phyloP scores from a whole-genome alignment of 1,140 invertebrate species.

The Lineus longissimus region DNA sequence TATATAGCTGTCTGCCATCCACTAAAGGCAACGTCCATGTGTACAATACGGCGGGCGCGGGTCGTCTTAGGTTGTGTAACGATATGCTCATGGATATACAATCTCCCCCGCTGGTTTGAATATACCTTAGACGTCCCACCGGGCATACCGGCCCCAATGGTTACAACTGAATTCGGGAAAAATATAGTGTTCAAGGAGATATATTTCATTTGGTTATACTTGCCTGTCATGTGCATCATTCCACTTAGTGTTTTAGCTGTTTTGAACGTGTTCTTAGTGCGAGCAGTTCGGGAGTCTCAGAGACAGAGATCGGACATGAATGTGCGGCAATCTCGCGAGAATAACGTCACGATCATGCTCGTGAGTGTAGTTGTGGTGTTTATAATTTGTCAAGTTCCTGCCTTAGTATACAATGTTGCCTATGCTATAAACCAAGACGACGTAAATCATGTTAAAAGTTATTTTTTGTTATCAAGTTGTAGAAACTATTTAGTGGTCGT shows the following conservation, averaged over 20 bases:
- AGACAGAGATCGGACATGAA: constrained; percentile 44
- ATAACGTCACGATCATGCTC: constrained; percentile 76
- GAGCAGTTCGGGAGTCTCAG: constrained; percentile 46
- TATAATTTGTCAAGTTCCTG: constrained; percentile 85
- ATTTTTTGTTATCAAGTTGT: constrained; percentile 38
- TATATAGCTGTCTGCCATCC: constrained; percentile 96
- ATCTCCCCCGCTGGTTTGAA: constrained; percentile 67
- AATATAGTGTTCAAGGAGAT: constrained; percentile 70
- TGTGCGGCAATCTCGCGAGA: constrained; percentile 47
- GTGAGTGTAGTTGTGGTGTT: constrained; percentile 91
- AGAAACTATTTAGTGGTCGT: constrained; percentile 90
- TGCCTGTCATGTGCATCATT: constrained; percentile 86
- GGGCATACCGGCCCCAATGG: constrained; percentile 24
- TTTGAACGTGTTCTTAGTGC: constrained; percentile 84
- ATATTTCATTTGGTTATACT: constrained; percentile 89
- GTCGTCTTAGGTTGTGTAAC: constrained; percentile 80
- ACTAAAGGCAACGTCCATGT: constrained; percentile 77
- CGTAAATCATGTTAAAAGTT: constrained; percentile 22
- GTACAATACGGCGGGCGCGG: constrained; percentile 83
- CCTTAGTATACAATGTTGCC: constrained; percentile 78
- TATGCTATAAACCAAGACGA: constrained; percentile 38
- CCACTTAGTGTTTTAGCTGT: constrained; percentile 80
- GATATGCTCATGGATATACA: constrained; percentile 79
- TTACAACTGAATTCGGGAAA: constrained; percentile 62
- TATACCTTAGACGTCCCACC: constrained; percentile 44